Conservation (phyloP, 2,797 vertebrate species). For the Typhlichthys subterraneus region DNA sequence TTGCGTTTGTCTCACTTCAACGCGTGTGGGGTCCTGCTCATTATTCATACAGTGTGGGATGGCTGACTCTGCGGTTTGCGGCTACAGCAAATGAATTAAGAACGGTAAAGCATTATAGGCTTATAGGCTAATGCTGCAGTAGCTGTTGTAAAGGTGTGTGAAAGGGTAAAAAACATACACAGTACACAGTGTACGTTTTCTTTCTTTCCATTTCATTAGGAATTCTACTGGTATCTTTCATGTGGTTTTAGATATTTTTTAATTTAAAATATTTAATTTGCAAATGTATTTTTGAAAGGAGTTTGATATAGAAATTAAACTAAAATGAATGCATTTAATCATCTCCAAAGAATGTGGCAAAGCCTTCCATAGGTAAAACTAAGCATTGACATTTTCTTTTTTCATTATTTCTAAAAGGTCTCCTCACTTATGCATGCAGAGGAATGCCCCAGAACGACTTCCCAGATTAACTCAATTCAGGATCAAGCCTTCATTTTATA, state of each 20-base stretch:
- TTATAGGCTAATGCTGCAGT: constrained; percentile 11
- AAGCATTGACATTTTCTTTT: constrained; percentile 48
- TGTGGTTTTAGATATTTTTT: not conserved
- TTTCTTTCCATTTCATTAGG: not conserved
- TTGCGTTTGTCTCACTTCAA: constrained; percentile 42
- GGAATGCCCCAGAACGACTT: constrained; percentile 49
- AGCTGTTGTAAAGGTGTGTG: constrained; percentile 13
- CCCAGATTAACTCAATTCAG: constrained; percentile 42
- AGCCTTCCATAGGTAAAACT: constrained; percentile 31
- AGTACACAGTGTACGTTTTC: constrained; percentile 9
- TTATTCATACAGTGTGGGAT: constrained; percentile 34
- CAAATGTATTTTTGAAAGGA: not conserved
- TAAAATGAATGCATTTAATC: constrained; percentile 1
- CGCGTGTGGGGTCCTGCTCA: constrained; percentile 4
- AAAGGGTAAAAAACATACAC: constrained; percentile 8
- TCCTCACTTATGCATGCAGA: constrained; percentile 54
- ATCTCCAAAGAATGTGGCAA: constrained; percentile 31
- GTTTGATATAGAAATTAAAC: no score
- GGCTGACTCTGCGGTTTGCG: constrained; percentile 40
- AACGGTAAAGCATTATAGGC: constrained; percentile 9
- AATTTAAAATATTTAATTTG: not conserved
- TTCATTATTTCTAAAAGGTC: constrained; percentile 61
- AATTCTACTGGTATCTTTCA: not conserved
- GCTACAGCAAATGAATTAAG: constrained; percentile 35
- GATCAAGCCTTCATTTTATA: constrained; percentile 36